Evolutionary conservation across 2,113 vertebrate genomes (phyloP).

Genomic region (Ctenomys sociabilis): DNA sequence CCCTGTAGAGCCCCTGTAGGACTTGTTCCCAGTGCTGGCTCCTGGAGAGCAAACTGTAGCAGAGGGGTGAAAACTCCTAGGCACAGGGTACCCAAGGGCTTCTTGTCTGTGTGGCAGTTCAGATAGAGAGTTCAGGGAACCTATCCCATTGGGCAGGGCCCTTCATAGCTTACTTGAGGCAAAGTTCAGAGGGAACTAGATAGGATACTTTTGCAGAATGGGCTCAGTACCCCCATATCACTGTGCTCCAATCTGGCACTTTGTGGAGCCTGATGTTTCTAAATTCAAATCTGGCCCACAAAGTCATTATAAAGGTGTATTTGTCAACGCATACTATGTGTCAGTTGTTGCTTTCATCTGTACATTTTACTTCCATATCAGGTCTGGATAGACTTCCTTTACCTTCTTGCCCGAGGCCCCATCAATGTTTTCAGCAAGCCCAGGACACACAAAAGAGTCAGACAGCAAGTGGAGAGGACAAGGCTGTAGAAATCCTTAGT

Average conservation of each 20-base stretch:
- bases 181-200: neutral
- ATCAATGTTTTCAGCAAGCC: neutral
- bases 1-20: neutral
- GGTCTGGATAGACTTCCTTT: neutral
- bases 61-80: neutral
- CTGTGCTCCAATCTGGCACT: neutral
- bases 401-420: neutral
- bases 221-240: neutral
- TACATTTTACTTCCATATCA: neutral
- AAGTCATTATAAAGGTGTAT: neutral
- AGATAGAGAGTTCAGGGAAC: neutral
- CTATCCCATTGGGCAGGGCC: too few relatives aligned
- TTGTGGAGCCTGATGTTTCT: neutral
- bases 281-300: neutral
- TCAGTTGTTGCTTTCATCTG: neutral
- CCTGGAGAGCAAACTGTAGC: neutral
- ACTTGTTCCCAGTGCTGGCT: neutral
- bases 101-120: neutral
- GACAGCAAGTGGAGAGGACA: neutral
- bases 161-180: neutral
- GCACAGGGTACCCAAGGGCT: neutral
- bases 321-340: neutral
- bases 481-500: neutral
- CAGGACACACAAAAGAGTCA: neutral
- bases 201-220: too few relatives aligned